Evolutionary conservation across 2,113 vertebrate genomes (phyloP).

Genomic region (Ardeotis arabs): DNA sequence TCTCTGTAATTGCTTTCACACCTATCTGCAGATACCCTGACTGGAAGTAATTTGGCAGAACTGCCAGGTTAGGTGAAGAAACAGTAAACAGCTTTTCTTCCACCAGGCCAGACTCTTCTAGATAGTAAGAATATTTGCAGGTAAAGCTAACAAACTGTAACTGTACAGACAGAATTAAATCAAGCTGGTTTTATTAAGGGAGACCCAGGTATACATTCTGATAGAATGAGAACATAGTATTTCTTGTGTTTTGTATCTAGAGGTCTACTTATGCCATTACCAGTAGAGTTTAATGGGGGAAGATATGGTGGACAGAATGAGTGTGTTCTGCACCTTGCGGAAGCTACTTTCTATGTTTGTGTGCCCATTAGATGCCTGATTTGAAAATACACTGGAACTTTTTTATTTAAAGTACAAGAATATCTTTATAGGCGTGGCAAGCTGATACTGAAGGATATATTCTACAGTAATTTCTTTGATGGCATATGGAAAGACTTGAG

Average conservation of each 20-base stretch:
- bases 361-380: not conserved
- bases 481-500: not conserved
- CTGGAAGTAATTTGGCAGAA: not conserved
- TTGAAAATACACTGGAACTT: not conserved
- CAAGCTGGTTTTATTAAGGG: not conserved
- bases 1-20: conserved; percentile 32
- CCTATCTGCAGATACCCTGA: not conserved
- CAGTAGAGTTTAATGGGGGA: not conserved
- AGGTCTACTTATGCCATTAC: not conserved
- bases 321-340: not conserved
- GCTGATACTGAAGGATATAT: not conserved
- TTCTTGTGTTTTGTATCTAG: not conserved
- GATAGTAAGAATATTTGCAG: not conserved
- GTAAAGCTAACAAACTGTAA: not conserved
- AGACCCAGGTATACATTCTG: not conserved
- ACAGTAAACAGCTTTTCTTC: not conserved
- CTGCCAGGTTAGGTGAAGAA: not conserved
- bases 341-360: not conserved
- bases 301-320: not conserved
- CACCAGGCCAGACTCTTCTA: not conserved
- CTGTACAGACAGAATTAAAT: not conserved
- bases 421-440: not conserved
- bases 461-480: not conserved
- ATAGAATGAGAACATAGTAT: not conserved
- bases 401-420: not conserved